A percentile compares a stretch with the other conserved stretches of the same genome.
Evolutionary conservation across 2,888 invertebrate genomes (phyloP).

Genomic region (Vesta saturnalis): DNA sequence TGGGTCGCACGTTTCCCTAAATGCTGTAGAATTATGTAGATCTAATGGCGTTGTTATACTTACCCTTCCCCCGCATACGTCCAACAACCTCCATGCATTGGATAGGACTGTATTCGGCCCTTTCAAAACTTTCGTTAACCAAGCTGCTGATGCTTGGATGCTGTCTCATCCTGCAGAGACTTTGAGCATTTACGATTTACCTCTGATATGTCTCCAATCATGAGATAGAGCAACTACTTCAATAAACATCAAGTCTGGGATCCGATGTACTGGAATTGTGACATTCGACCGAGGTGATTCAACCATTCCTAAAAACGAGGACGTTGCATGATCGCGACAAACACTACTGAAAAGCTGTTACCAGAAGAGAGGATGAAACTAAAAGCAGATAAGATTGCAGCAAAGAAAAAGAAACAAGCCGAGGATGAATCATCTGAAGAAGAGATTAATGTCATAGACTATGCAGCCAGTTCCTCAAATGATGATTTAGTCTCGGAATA

Average conservation of each 20-base stretch:
- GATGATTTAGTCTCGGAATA: background rate
- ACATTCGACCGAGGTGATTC: no score
- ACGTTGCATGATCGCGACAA: background rate
- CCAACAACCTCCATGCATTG: no score
- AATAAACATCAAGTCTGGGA: background rate
- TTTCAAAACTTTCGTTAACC: no score
- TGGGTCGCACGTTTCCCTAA: slow-evolving; percentile 42
- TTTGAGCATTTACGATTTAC: background rate
- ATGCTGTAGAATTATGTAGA: slow-evolving; percentile 23
- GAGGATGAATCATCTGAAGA: background rate
- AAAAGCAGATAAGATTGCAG: no score
- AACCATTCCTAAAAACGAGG: background rate
- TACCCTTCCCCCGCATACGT: no score
- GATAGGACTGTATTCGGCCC: no score
- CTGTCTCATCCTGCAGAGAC: background rate
- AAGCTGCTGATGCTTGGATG: background rate
- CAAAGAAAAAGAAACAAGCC: background rate
- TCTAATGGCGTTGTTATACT: slow-evolving; percentile 36
- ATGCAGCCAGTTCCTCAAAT: background rate
- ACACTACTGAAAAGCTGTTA: background rate
- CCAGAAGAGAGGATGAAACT: no score
- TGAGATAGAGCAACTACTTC: background rate
- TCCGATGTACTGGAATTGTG: no score
- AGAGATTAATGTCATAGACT: background rate
- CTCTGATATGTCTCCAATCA: background rate